Conservation (phyloP, 2,797 vertebrate species). For the Lates japonicus region DNA sequence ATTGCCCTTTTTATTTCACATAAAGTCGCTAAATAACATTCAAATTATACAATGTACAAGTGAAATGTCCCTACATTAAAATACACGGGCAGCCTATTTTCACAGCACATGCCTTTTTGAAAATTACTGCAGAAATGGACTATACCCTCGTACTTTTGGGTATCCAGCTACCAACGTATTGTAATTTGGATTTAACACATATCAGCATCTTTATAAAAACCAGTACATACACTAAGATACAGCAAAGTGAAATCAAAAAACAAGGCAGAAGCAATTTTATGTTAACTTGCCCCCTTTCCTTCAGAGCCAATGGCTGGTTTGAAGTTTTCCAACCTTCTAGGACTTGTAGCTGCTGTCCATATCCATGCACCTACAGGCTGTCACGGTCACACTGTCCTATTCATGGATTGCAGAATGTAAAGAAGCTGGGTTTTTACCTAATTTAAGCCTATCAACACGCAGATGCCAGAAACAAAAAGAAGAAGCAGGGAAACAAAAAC, state of each 20-base stretch:
- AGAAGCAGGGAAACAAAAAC: neutral
- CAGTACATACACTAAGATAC: too few species aligned
- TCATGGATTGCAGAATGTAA: neutral
- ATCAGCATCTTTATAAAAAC: too few species aligned
- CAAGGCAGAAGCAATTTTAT: too few species aligned
- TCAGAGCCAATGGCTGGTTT: neutral
- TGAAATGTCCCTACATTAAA: neutral
- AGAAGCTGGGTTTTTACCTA: neutral
- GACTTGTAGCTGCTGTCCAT: neutral
- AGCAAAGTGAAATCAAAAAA: too few species aligned
- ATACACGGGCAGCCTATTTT: neutral
- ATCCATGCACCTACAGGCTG: neutral
- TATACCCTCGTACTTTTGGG: too few species aligned
- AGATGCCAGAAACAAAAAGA: neutral
- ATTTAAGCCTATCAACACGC: neutral
- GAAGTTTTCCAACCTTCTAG: neutral
- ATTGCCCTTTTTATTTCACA: neutral
- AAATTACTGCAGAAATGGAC: neutral
- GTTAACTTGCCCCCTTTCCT: too few species aligned
- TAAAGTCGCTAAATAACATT: neutral
- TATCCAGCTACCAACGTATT: too few species aligned
- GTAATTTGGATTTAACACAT: too few species aligned
- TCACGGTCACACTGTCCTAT: neutral
- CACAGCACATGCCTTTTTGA: too few species aligned
- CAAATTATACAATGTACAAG: neutral